Evolutionary conservation across 2,888 invertebrate species (phyloP).

Genomic region (Xestoiulus laeticollis): DNA sequence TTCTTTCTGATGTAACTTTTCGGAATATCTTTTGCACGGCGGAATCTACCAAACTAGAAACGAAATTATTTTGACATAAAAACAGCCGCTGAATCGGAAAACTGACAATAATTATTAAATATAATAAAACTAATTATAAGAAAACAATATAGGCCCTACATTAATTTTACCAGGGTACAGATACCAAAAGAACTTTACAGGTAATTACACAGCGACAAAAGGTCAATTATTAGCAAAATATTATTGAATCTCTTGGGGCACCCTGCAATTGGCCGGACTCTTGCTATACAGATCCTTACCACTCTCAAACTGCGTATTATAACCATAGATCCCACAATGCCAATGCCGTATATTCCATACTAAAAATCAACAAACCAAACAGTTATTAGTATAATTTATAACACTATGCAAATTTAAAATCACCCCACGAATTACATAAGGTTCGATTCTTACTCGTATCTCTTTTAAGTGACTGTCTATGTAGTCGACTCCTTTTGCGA

Average conservation of each 20-base stretch:
- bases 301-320: constrained; percentile 47
- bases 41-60: constrained; percentile 48
- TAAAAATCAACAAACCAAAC: not conserved
- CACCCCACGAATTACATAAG: not conserved
- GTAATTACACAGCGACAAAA: too few relatives aligned
- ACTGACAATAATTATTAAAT: too few relatives aligned
- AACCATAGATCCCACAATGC: not conserved
- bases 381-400: not conserved
- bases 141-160: too few relatives aligned
- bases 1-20: constrained; percentile 50
- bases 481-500: constrained; percentile 15
- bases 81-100: too few relatives aligned
- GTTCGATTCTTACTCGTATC: not conserved
- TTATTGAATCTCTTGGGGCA: too few relatives aligned
- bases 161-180: too few relatives aligned
- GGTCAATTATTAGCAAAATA: too few relatives aligned
- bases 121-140: too few relatives aligned
- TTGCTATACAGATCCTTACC: constrained; percentile 40
- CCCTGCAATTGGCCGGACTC: too few relatives aligned
- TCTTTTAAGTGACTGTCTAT: constrained; percentile 4
- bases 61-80: not conserved
- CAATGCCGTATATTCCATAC: constrained; percentile 47
- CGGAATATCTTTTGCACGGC: constrained; percentile 44
- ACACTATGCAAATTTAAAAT: not conserved
- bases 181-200: too few relatives aligned